These are phyloP conservation scores for Homarus gammarus DNA, from an alignment of 2,888 invertebrate genomes.

Conservation along the genomic window DNA sequence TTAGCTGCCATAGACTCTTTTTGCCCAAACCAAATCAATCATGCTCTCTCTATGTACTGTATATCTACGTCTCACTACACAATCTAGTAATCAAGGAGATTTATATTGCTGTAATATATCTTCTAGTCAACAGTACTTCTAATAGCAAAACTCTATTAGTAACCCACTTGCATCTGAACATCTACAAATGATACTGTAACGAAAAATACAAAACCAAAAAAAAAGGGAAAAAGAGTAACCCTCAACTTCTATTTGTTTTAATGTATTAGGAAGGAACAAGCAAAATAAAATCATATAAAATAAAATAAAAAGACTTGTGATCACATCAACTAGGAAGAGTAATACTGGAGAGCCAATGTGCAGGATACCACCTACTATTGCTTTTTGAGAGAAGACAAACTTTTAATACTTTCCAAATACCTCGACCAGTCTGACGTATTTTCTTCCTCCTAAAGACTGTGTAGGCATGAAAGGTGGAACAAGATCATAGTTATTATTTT, in stretches of 20 bases:
- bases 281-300: background rate
- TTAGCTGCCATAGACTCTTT: too few relatives aligned
- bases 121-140: too few relatives aligned
- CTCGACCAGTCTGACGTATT: slow-evolving; percentile 64
- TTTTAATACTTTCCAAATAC: slow-evolving; percentile 57
- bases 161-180: too few relatives aligned
- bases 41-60: too few relatives aligned
- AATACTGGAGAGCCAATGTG: slow-evolving; percentile 13
- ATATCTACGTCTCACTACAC: too few relatives aligned
- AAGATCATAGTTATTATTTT: slow-evolving; percentile 26
- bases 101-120: too few relatives aligned
- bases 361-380: slow-evolving; percentile 46
- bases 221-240: background rate
- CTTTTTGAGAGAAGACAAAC: slow-evolving; percentile 23
- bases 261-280: background rate
- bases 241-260: background rate
- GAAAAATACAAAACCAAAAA: too few relatives aligned
- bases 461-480: slow-evolving; percentile 51
- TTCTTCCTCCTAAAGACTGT: slow-evolving; percentile 72
- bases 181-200: too few relatives aligned
- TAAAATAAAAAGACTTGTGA: background rate
- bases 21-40: too few relatives aligned
- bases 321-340: background rate
- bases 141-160: too few relatives aligned
- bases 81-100: too few relatives aligned